Base-by-base conservation (phyloP, 2,888 invertebrate species). In the Drosophila pseudotalamancana region DNA sequence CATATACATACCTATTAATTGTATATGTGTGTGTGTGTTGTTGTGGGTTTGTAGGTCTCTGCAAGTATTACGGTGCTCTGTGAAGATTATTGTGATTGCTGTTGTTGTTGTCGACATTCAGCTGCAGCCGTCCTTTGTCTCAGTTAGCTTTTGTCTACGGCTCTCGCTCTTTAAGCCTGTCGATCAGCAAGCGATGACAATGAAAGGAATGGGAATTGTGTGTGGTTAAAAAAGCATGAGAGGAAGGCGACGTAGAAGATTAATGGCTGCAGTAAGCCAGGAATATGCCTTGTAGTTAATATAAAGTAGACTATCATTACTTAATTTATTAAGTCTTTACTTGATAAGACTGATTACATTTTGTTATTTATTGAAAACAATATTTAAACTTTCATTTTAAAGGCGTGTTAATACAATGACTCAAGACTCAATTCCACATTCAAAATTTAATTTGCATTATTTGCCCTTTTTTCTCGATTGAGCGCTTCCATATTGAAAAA, bases 11-110 rank as follows among this genome's bases (percentile, higher is more conserved):
- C 3, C 19, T 1, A 27, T 1, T 6, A 6, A 19, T 14, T 5
- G 31, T 25, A 35, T 29, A 27, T 42, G 50, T 39, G 25, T 48
- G 39, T 51, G 18, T 14, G 32, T 60, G 34, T 59, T 73, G 74
- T 73, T 81, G 82, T 84, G 74, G 82, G 82, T 82, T 72, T 82
- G 77, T 82, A 82, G 82, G 82, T 82, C 82, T 82, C 61, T 25
- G 11, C 60, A 19, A 50, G 50, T 45, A 82, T 82, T 82, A 82
- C 81, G 82, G 81, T 80, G 80, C 59, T 73, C 70, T 51, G 66
- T 59, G 31, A 29, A 35, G 37, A 19, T 42, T 67, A 18, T 48
- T 31, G 25, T 14, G 12, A 29, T 6, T 45, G 6, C 11, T 43
- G 43, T 3, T 40, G 25, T 31, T 43, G 18, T 49, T 42, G 42